Evolutionary conservation across 2,797 vertebrate species (phyloP).

Genomic region (Mus caroli): DNA sequence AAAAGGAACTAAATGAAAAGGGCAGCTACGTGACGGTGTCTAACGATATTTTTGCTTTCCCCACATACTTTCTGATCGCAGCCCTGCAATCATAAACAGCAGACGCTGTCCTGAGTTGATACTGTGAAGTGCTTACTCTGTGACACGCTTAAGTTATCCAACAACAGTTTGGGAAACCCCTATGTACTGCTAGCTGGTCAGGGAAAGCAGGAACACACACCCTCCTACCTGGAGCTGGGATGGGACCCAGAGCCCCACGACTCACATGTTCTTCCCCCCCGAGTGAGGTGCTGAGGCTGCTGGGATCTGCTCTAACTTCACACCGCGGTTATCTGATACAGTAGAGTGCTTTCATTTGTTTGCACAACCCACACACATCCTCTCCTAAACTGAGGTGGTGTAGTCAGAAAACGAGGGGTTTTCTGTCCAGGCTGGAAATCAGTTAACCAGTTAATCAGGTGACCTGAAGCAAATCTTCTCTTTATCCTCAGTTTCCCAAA

Average conservation of each 20-base stretch:
- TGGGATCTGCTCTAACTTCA: not conserved
- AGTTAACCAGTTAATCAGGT: not conserved
- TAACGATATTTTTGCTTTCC: not conserved
- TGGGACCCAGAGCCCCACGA: not conserved
- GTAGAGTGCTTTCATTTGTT: not conserved
- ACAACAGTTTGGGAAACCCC: not conserved
- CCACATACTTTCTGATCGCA: not conserved
- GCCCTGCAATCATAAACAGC: not conserved
- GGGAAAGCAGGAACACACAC: not conserved
- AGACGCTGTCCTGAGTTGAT: not conserved
- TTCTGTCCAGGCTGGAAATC: not conserved
- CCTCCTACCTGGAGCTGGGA: not conserved
- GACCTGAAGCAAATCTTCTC: not conserved
- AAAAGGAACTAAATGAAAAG: constrained; percentile 31
- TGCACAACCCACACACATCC: not conserved
- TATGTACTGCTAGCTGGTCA: not conserved
- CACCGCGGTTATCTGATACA: not conserved
- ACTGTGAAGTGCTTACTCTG: not conserved
- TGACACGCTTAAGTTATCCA: constrained; percentile 27
- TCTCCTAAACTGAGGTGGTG: not conserved
- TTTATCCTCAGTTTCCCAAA: not conserved
- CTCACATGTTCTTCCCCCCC: not conserved
- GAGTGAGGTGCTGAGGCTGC: not conserved
- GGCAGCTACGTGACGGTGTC: not conserved
- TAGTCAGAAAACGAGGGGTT: not conserved